These are phyloP conservation scores for Wiebesia pumilae DNA, from an alignment of 1,140 invertebrate species.

Conservation along the genomic window DNA sequence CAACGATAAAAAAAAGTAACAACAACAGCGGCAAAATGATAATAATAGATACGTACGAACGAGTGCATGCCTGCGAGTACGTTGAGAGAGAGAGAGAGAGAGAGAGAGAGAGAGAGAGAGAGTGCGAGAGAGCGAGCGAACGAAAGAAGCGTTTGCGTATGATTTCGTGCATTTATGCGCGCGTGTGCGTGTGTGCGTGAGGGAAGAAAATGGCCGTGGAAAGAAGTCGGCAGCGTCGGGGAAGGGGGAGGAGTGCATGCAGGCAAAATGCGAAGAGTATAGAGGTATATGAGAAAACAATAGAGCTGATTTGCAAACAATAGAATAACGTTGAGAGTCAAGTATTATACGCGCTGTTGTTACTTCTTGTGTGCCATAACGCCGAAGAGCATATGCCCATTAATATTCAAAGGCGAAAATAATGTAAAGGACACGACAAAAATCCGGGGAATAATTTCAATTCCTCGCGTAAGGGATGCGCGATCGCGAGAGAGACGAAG, in stretches of 20 bases:
- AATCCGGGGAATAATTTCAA: conserved; percentile 75
- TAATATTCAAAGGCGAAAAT: conserved; percentile 77
- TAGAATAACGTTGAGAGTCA: conserved; percentile 76
- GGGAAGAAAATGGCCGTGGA: conserved; percentile 27
- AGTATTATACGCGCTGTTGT: conserved; percentile 71
- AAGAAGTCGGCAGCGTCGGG: conserved; percentile 25
- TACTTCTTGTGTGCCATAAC: conserved; percentile 66
- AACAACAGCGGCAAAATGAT: too few species aligned
- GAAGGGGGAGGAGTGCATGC: conserved; percentile 37
- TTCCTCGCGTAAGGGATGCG: conserved; percentile 70
- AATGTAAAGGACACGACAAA: conserved; percentile 76
- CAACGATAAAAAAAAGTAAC: too few species aligned
- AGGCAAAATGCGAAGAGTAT: conserved; percentile 46
- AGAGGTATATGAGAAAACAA: conserved; percentile 75
- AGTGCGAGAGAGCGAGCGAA: too few species aligned
- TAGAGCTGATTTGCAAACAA: conserved; percentile 77
- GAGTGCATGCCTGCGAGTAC: background rate
- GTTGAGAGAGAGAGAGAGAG: background rate
- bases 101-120: too few species aligned
- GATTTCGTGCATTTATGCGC: conserved; percentile 52
- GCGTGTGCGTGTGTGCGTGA: conserved; percentile 49
- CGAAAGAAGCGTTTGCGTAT: conserved; percentile 54
- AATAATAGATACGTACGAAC: too few species aligned
- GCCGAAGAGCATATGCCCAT: conserved; percentile 75
- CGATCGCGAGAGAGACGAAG: conserved; percentile 30